Base-by-base conservation (phyloP, 2,888 invertebrate genomes). In the Dusona sp. region DNA sequence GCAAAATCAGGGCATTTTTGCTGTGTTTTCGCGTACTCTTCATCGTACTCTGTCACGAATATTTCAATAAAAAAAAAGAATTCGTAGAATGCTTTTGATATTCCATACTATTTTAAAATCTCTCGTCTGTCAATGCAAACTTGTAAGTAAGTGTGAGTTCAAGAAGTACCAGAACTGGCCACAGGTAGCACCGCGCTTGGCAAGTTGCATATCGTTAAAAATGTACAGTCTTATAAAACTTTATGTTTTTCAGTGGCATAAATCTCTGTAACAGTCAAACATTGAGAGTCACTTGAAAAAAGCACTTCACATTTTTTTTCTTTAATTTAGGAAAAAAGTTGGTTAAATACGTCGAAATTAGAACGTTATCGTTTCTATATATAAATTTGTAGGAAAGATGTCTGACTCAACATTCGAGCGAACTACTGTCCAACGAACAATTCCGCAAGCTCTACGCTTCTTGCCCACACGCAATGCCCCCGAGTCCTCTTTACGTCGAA, bases 351-450 rank as follows among this genome's bases (percentile, higher is more conserved):
- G 57, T 33, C 29, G n/a, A 70, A 70, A 79, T 42, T 33, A 9
- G 48, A 45, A 74, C 74, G 74, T 82, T 79, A 79, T 79, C 74
- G 74, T 48, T 22, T 73, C 33, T 68, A 57, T 74, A 45, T n/a
- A 13, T 51, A 65, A 48, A 48, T 65, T 25, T 36, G 54, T 42
- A 68, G 29, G n/a, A 45, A 61, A 74, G 54, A 48, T 45, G 85
- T 86, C 85, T 86, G 85, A 86, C 85, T 86, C 85, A 83, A 86
- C 82, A 38, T 42, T 42, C 78, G 79, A 79, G 74, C 33, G 64
- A 79, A 83, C 85, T 45, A 86, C 85, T 85, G 54, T 36, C 70
- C 42, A 42, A 70, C 64, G 51, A 78, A 61, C 64, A 72, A 86
- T 83, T 86, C 79, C 85, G 64, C 82, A 82, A 85, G 68, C 78